Evolutionary conservation across 2,797 vertebrate species (phyloP), one percentile per base, ranked within the genome.

Genomic region (Molossus alvarezi): DNA sequence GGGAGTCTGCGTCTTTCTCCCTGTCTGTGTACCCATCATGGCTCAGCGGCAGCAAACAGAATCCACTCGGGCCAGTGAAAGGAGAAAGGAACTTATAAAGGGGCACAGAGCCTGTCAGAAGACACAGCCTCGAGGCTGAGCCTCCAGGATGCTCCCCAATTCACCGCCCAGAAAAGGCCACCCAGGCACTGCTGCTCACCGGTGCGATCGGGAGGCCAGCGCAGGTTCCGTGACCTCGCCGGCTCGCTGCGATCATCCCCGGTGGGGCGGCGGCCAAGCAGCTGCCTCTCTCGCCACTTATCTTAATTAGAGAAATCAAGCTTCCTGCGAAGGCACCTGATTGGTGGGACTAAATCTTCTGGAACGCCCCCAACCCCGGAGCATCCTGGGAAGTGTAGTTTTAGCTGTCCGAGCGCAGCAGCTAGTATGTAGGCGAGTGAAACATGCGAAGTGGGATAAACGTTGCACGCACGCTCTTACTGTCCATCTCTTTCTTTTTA

Each of bases 311-410:
- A 90, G 92, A 96, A 96, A 10, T 91, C 91, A 96, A 96, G 88
- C 60, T 96, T 97, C 88, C 92, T 79, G 79, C 91, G 65, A 0
- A 96, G 75, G 23, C 73, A 60, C 57, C 86, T 96, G 69, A 95
- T 96, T 95, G 93, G 88, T 89, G 91, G 4, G 58, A 27, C 64
- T 53, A 41, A 69, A 62, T 12, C 17, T 41, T 14, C 57, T 13
- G 5, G 17, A 1, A 1, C 5, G 5, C 6, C 41, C 3, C 23
- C 25, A 2, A 6, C 57, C 57, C 23, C 73, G 88, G 1, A 48
- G 95, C 77, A 75, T 90, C 93, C 77, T 92, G 95, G 97, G 96
- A 97, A 94, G 55, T 91, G 95, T 94, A 94, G 97, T 95, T 95
- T 95, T 65, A 67, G 20, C 14, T 25, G 57, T 65, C 27, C 14